These are phyloP conservation scores for Neomicropteryx cornuta DNA, from an alignment of 1,140 invertebrate genomes.

Conservation along the genomic window DNA sequence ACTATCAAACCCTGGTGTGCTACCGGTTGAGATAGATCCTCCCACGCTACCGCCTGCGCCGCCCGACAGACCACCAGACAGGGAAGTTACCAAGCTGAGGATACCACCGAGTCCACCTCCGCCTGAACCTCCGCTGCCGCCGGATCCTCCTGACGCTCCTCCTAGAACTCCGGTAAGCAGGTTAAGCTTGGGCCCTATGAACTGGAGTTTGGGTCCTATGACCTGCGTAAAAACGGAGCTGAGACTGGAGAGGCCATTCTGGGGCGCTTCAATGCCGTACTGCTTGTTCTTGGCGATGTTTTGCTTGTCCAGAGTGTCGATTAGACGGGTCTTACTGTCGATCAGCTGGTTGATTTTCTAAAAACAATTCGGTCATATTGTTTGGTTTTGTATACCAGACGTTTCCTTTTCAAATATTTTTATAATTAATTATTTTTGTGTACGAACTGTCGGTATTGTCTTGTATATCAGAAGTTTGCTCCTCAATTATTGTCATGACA, in stretches of 20 bases:
- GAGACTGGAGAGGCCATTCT: conserved; percentile 29
- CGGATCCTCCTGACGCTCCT: conserved; percentile 41
- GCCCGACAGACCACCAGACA: conserved; percentile 31
- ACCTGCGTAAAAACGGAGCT: conserved; percentile 37
- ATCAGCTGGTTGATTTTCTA: conserved; percentile 69
- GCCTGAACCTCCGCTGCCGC: conserved; percentile 28
- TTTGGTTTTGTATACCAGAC: too few species aligned
- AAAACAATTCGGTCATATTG: too few species aligned
- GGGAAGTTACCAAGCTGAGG: conserved; percentile 29
- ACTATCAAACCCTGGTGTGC: conserved; percentile 15
- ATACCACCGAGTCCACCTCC: conserved; percentile 28
- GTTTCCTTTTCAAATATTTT: too few species aligned
- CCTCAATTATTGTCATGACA: too few species aligned
- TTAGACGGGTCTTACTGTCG: conserved; percentile 59
- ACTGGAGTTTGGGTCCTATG: conserved; percentile 31
- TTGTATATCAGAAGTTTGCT: too few species aligned
- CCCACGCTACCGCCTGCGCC: conserved; percentile 19
- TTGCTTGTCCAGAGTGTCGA: conserved; percentile 51
- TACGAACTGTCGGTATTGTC: too few species aligned
- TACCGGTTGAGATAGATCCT: conserved; percentile 24
- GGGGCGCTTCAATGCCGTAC: conserved; percentile 55
- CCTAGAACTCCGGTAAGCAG: conserved; percentile 42
- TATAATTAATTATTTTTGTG: too few species aligned
- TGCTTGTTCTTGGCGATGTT: conserved; percentile 63
- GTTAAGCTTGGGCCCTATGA: conserved; percentile 48